phyloP scores from a whole-genome alignment of 2,888 invertebrate genomes.

The Theodoxus fluviatilis region DNA sequence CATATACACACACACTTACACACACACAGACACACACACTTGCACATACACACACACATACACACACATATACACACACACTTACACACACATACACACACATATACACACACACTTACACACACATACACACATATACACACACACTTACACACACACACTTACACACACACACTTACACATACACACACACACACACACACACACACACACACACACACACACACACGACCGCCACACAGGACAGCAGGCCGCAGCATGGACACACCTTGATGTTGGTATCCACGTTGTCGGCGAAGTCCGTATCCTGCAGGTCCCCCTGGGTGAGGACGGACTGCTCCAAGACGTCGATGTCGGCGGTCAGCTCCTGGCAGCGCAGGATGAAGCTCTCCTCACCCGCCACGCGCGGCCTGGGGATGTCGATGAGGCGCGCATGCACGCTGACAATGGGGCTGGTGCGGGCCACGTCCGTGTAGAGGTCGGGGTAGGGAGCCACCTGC shows the following conservation, averaged over 20 bases:
- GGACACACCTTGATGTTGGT: conserved; percentile 46
- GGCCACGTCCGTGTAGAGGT: conserved; percentile 11
- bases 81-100: not conserved
- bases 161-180: too few relatives aligned
- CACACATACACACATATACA: too few relatives aligned
- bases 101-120: too few relatives aligned
- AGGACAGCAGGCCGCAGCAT: not conserved
- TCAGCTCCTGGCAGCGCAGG: conserved; percentile 40
- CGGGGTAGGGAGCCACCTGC: conserved; percentile 16
- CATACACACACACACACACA: too few relatives aligned
- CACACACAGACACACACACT: not conserved
- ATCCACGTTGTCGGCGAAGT: conserved; percentile 48
- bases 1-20: not conserved
- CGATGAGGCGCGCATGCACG: not conserved
- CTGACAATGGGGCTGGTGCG: not conserved
- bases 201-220: too few relatives aligned
- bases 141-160: too few relatives aligned
- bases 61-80: not conserved
- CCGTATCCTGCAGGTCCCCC: conserved; percentile 42
- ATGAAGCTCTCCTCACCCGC: conserved; percentile 35
- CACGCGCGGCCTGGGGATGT: conserved; percentile 29
- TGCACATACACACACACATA: not conserved
- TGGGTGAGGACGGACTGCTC: conserved; percentile 46
- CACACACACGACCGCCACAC: too few relatives aligned
- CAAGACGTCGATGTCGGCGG: conserved; percentile 43